Conservation (phyloP, 2,888 invertebrate species). For the Cenopis cana region DNA sequence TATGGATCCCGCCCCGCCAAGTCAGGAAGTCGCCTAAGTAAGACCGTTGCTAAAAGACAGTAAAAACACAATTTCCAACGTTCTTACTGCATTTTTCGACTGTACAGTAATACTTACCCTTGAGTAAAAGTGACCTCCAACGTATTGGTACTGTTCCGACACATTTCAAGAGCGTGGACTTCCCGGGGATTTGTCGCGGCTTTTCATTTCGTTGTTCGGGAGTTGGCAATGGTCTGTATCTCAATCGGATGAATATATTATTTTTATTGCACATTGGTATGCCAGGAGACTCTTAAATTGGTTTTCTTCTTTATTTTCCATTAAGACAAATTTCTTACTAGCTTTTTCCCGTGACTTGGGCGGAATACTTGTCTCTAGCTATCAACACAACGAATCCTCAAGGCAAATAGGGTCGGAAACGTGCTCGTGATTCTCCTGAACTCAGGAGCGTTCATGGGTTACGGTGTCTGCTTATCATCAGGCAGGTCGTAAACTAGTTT, state of each 20-base stretch:
- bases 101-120: slow-evolving; percentile 21
- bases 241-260: slow-evolving; percentile 31
- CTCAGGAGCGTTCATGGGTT: no score
- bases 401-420: no score
- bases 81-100: background rate
- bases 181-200: slow-evolving; percentile 23
- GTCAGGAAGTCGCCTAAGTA: no score
- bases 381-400: background rate
- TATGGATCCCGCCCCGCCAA: no score
- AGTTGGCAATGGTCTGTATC: slow-evolving; percentile 31
- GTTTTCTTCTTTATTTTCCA: no score
- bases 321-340: no score
- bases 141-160: slow-evolving; percentile 34
- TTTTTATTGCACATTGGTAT: slow-evolving; percentile 23
- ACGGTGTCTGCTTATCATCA: no score
- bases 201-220: slow-evolving; percentile 40
- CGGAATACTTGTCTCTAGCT: no score
- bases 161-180: slow-evolving; percentile 25
- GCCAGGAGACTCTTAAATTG: background rate
- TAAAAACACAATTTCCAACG: background rate
- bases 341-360: background rate
- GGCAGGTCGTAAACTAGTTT: no score
- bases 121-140: slow-evolving; percentile 43
- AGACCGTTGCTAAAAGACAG: background rate
- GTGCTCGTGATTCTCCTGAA: no score